These are phyloP conservation scores for Cydia fagiglandana DNA, from an alignment of 1,140 invertebrate genomes.

Conservation along the genomic window DNA sequence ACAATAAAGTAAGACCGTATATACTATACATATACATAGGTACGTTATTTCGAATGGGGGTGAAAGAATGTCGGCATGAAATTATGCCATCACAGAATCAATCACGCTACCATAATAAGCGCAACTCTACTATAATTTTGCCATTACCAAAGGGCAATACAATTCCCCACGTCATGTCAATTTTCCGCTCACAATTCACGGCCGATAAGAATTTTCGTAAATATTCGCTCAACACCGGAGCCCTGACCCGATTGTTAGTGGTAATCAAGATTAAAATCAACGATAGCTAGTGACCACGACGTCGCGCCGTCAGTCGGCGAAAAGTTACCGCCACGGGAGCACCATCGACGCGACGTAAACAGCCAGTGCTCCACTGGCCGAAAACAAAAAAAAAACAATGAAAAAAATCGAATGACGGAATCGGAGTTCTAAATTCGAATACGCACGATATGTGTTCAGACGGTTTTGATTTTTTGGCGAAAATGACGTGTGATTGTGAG, in stretches of 20 bases:
- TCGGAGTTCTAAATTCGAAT: constrained; percentile 40
- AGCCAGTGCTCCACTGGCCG: constrained; percentile 32
- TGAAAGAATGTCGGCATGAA: not conserved
- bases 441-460: constrained; percentile 37
- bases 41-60: not conserved
- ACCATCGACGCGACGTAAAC: constrained; percentile 44
- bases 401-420: constrained; percentile 36
- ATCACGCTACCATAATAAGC: not conserved
- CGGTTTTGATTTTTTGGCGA: not conserved
- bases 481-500: constrained; percentile 31
- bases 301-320: constrained; percentile 57
- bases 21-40: not conserved
- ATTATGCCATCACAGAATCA: constrained; percentile 10
- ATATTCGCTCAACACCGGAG: constrained; percentile 46
- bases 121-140: constrained; percentile 3
- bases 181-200: constrained; percentile 34
- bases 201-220: constrained; percentile 34
- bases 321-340: constrained; percentile 54
- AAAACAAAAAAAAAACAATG: constrained; percentile 35
- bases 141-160: constrained; percentile 12
- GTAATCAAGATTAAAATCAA: constrained; percentile 71
- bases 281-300: constrained; percentile 68
- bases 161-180: constrained; percentile 21
- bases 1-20: not conserved
- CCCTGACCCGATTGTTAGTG: constrained; percentile 62